These are phyloP conservation scores for Lophius americanus DNA, from an alignment of 2,797 vertebrate species.

Conservation along the genomic window DNA sequence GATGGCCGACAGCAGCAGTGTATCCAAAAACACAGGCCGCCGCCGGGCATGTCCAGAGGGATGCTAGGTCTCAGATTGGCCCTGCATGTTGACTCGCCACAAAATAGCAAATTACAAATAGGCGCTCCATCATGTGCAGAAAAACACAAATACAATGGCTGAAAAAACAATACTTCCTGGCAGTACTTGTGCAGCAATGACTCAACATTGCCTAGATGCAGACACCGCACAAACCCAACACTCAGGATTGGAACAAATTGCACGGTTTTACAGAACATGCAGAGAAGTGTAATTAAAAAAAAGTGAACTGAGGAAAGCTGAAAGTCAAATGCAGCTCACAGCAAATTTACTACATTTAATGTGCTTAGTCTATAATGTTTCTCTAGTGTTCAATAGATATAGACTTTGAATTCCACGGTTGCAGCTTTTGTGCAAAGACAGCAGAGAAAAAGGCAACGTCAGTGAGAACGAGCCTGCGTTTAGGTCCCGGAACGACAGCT, in stretches of 20 bases:
- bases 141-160: slow-evolving; percentile 3
- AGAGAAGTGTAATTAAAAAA: slow-evolving; percentile 6
- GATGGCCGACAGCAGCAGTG: slow-evolving; percentile 56
- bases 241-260: slow-evolving; percentile 37
- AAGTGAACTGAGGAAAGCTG: slow-evolving; percentile 40
- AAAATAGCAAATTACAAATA: slow-evolving; percentile 8
- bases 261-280: slow-evolving; percentile 7
- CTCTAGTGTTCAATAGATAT: slow-evolving; percentile 34
- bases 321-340: slow-evolving; percentile 22
- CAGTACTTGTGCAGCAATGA: slow-evolving; percentile 3
- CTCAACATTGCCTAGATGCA: slow-evolving; percentile 4
- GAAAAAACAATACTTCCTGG: slow-evolving; percentile 1
- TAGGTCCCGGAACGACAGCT: not conserved
- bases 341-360: slow-evolving; percentile 41
- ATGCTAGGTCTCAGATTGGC: slow-evolving; percentile 26
- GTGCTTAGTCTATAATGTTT: slow-evolving; percentile 37
- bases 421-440: slow-evolving; percentile 24
- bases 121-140: not conserved
- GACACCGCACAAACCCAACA: slow-evolving; percentile 7
- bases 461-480: slow-evolving; percentile 4
- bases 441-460: not conserved
- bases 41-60: slow-evolving; percentile 51
- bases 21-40: slow-evolving; percentile 53
- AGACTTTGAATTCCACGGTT: slow-evolving; percentile 24
- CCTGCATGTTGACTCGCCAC: not conserved